phyloP scores from a whole-genome alignment of 1,140 invertebrate genomes.

The Trichonephila inaurata region DNA sequence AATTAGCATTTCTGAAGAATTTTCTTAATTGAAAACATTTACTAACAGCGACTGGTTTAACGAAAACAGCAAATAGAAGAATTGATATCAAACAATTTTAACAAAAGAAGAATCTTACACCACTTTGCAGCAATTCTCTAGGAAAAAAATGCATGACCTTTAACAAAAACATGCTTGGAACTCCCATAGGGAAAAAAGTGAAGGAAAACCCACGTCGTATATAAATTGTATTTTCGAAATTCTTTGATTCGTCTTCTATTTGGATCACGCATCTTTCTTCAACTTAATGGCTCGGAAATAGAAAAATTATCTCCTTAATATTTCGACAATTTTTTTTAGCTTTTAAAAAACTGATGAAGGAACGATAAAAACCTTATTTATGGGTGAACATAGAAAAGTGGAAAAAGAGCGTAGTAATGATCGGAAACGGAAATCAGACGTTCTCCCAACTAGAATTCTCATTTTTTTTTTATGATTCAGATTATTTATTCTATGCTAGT shows the following conservation, averaged over 20 bases:
- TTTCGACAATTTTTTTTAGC: not conserved
- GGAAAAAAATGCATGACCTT: not conserved
- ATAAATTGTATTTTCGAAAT: constrained; percentile 4
- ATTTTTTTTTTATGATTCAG: not conserved
- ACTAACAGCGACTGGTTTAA: too few relatives aligned
- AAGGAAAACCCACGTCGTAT: not conserved
- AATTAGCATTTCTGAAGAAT: too few relatives aligned
- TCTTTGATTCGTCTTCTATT: not conserved
- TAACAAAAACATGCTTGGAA: not conserved
- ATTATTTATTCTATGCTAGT: not conserved
- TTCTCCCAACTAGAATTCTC: not conserved
- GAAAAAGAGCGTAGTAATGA: not conserved
- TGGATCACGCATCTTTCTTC: constrained; percentile 42
- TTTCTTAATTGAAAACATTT: too few relatives aligned
- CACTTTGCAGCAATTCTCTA: not conserved
- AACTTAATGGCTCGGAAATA: constrained; percentile 53
- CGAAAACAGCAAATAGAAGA: too few relatives aligned
- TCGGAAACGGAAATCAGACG: not conserved
- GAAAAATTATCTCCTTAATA: constrained; percentile 51
- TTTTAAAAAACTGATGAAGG: constrained; percentile 12
- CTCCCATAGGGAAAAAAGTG: not conserved
- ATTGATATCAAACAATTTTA: too few relatives aligned
- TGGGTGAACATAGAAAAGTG: not conserved
- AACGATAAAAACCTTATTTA: not conserved
- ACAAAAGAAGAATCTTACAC: too few relatives aligned